These are phyloP conservation scores for Xiphophorus couchianus DNA, from an alignment of 2,113 vertebrate species.

Conservation along the genomic window DNA sequence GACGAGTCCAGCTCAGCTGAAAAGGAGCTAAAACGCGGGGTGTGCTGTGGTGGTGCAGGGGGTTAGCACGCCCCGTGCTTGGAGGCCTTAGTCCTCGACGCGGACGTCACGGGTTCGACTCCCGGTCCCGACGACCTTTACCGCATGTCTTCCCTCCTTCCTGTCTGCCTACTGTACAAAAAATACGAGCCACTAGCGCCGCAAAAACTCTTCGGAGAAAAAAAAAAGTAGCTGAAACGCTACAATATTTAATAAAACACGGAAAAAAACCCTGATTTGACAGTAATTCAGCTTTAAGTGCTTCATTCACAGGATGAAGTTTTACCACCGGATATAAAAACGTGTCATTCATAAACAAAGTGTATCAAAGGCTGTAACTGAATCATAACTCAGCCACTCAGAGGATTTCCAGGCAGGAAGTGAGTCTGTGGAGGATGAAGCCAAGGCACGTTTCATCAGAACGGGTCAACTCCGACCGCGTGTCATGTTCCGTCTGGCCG, in stretches of 20 bases:
- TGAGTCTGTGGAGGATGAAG: constrained; percentile 50
- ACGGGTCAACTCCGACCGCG: background rate
- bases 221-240: constrained; percentile 90
- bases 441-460: constrained; percentile 81
- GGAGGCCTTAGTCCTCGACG: too few species aligned
- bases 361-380: constrained; percentile 36
- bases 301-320: constrained; percentile 28
- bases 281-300: constrained; percentile 39
- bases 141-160: too few species aligned
- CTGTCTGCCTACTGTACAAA: too few species aligned
- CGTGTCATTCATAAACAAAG: constrained; percentile 20
- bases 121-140: too few species aligned
- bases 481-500: constrained; percentile 18
- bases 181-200: too few species aligned
- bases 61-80: too few species aligned
- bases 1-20: constrained; percentile 42
- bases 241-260: constrained; percentile 71
- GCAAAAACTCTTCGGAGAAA: too few species aligned
- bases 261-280: constrained; percentile 69
- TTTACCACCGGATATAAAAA: constrained; percentile 33
- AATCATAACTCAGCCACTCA: constrained; percentile 13
- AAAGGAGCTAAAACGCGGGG: constrained; percentile 90
- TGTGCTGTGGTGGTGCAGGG: too few species aligned
- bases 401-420: background rate
- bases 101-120: too few species aligned